A percentile compares a stretch with the other conserved stretches of the same genome.
phyloP scores from a whole-genome alignment of 1,140 invertebrate genomes.

The Microplitis demolitor region DNA sequence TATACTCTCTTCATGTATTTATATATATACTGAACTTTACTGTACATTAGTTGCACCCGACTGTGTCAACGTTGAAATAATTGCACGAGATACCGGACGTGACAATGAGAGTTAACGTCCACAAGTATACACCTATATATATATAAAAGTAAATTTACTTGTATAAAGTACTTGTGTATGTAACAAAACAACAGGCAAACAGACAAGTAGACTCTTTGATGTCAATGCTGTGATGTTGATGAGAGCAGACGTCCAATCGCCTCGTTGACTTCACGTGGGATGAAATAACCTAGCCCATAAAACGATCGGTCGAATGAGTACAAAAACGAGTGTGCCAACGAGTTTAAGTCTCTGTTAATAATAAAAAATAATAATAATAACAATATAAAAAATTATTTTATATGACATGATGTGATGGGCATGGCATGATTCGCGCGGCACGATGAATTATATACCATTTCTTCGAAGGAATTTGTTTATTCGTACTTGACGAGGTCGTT shows the following conservation, averaged over 20 bases:
- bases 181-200: not conserved
- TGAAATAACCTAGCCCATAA: not conserved
- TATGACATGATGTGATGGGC: no score
- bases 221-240: not conserved
- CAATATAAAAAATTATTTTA: no score
- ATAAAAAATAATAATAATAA: not conserved
- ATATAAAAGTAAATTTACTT: no score
- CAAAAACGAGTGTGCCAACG: not conserved
- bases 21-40: not conserved
- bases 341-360: not conserved
- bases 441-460: not conserved
- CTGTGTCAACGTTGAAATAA: not conserved
- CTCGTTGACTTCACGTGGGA: constrained; percentile 6
- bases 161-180: not conserved
- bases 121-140: not conserved
- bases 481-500: not conserved
- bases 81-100: constrained; percentile 1
- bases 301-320: not conserved
- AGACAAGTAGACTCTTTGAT: not conserved
- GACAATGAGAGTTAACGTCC: not conserved
- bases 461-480: constrained; percentile 4
- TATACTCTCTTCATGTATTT: not conserved
- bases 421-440: not conserved
- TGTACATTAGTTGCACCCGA: not conserved
- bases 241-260: not conserved